Percentiles rank a stretch among this genome's conserved stretches.
Evolutionary conservation across 2,888 invertebrate species (phyloP).

Genomic region (Fragum whitleyi): DNA sequence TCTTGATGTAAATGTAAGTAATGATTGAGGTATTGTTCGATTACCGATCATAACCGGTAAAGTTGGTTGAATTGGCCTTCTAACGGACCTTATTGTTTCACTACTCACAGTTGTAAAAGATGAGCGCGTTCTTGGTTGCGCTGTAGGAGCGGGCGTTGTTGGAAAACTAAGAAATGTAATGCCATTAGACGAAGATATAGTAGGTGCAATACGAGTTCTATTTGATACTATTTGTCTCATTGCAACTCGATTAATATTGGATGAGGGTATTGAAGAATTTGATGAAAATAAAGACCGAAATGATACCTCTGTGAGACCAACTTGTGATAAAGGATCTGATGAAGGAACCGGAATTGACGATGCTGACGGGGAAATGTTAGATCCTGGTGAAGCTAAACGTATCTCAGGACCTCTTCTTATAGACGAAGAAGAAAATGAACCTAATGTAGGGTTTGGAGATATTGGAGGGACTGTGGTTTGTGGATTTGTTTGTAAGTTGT

Average conservation of each 20-base stretch:
- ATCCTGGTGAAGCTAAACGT: too few species aligned
- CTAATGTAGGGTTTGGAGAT: background rate
- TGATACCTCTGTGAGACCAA: background rate
- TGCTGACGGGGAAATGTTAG: background rate
- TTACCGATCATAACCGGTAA: background rate
- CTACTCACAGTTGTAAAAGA: background rate
- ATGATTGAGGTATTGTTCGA: background rate
- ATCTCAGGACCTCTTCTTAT: background rate
- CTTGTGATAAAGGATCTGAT: slow-evolving; percentile 1
- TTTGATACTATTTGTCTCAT: background rate
- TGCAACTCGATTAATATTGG: background rate
- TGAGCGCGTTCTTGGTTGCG: background rate
- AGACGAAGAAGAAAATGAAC: background rate
- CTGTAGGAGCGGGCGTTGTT: background rate
- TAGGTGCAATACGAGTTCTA: background rate
- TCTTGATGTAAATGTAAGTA: background rate
- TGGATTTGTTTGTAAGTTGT: background rate
- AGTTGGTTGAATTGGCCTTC: slow-evolving; percentile 7
- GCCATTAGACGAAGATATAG: background rate
- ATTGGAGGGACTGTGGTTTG: background rate
- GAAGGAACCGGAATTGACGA: background rate
- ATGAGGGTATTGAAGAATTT: background rate
- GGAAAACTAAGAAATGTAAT: background rate
- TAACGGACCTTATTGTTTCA: background rate
- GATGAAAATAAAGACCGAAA: background rate